Evolutionary conservation across 2,888 invertebrate genomes (phyloP).

Genomic region (Pyrrhia umbra): DNA sequence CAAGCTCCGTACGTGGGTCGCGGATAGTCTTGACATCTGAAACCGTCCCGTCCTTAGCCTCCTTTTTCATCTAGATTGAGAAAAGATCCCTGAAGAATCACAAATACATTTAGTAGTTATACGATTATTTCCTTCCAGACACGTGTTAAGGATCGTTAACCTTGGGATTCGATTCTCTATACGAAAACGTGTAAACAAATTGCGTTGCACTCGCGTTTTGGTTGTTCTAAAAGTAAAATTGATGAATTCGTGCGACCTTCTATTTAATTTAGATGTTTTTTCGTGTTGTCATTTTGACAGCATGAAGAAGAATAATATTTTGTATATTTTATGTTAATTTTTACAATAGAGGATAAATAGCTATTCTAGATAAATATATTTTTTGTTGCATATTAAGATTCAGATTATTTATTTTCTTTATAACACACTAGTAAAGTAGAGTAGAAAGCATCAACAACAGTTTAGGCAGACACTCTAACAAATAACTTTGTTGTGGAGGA

Average conservation of each 20-base stretch:
- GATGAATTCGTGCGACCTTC: constrained; percentile 31
- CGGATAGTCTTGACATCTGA: constrained; percentile 25
- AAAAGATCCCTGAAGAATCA: constrained; percentile 24
- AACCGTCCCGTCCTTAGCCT: constrained; percentile 1
- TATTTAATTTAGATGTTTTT: constrained; percentile 34
- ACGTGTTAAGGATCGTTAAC: constrained; percentile 12
- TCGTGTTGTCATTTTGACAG: constrained; percentile 31
- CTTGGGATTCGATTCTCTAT: constrained; percentile 10
- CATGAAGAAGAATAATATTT: background rate
- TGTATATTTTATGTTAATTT: background rate
- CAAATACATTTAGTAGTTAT: constrained; percentile 21
- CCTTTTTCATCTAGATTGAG: constrained; percentile 25
- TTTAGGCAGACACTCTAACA: constrained; percentile 82
- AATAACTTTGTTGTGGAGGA: constrained; percentile 86
- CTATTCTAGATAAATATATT: background rate
- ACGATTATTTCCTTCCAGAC: constrained; percentile 11
- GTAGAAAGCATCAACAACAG: constrained; percentile 75
- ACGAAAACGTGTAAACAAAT: constrained; percentile 30
- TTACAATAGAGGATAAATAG: background rate
- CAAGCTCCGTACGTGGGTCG: constrained; percentile 42
- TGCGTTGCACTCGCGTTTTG: constrained; percentile 15
- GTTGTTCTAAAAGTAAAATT: constrained; percentile 15
- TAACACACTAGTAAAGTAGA: constrained; percentile 71
- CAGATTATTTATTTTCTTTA: too few relatives aligned
- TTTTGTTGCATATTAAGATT: too few relatives aligned